Base-by-base conservation (phyloP, 2,113 vertebrate species). In the Chinchilla lanigera region DNA sequence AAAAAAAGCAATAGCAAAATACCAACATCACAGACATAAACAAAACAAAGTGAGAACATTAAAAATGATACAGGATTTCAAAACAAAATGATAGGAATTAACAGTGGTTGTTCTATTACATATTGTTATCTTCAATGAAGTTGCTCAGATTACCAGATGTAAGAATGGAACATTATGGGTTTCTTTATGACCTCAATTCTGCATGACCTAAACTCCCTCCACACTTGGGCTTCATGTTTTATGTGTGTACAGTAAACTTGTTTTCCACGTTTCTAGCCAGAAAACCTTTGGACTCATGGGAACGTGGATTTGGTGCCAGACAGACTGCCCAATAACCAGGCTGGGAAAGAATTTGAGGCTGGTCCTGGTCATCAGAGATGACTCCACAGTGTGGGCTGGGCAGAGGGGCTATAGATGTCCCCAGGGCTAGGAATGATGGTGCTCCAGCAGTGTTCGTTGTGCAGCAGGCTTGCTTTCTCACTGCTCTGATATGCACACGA, bases 341-440 rank as follows among this genome's bases (percentile, higher is more conserved):
- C 35, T 8, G 54, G 2, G 67, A 1, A 38, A 44, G 71, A 33
- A 7, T 0, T 4, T 3, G 9, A 63, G 71, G 52, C 87, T 75
- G 60, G 24, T 0, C 10, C 5, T 4, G 50, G 10, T 52, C 11
- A 24, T 47, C 67, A 28, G 20, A 95, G 94, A 97, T 95, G 80
- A 93, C 0, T 38, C 0, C 65, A 65, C 24, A 4, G 52, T 13
- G 1, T 4, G 38, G 33, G 11, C 52, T 61, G 58, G 33, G 50
- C 69, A 35, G 33, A 47, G 56, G 30, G 38, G 75, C 8, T 50
- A 1, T 1, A 0, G 11, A 28, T 2, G 1, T 13, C 47, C 44
- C 82, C 50, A 8, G 0, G 0, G 0, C 7, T 0, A 1, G 35
- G 5, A 30, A 24, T 3, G 5, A 0, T 1, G 0, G 13, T 9